Conservation (phyloP, 2,888 invertebrate species). For the Aphrophora alni region DNA sequence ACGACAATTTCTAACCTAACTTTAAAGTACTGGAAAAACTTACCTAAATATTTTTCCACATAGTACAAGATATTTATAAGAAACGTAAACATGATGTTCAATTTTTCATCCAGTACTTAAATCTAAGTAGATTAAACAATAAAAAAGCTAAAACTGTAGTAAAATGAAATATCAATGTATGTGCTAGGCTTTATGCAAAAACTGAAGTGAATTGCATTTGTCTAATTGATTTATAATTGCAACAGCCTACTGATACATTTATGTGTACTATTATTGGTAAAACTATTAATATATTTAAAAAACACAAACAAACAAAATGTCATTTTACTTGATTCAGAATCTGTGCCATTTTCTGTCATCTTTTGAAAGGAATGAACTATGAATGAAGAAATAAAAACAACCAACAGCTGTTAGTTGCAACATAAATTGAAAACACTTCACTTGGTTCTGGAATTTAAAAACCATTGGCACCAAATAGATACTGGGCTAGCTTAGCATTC, state of each 20-base stretch:
- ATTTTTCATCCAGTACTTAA: neutral
- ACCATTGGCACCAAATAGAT: no score
- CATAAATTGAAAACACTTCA: no score
- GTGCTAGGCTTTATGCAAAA: neutral
- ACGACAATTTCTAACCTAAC: neutral
- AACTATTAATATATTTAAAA: no score
- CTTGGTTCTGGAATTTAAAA: no score
- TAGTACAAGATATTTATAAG: conserved; percentile 21
- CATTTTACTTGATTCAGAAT: neutral
- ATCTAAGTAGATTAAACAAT: neutral
- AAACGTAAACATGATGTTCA: conserved; percentile 17
- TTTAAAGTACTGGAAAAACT: conserved; percentile 2
- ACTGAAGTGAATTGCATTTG: neutral
- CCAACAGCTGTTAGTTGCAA: no score
- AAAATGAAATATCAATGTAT: neutral
- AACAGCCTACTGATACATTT: neutral
- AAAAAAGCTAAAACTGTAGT: neutral
- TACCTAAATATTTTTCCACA: conserved; percentile 31
- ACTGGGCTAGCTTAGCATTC: no score
- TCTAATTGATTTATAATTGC: neutral
- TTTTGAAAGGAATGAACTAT: neutral
- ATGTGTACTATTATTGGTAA: neutral
- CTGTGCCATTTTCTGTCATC: conserved; percentile 2
- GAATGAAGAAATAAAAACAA: no score
- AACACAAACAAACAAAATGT: neutral